Percentiles rank a stretch among this genome's conserved stretches.
phyloP scores from a whole-genome alignment of 2,888 invertebrate genomes.

The Sinohyriopsis cumingii region DNA sequence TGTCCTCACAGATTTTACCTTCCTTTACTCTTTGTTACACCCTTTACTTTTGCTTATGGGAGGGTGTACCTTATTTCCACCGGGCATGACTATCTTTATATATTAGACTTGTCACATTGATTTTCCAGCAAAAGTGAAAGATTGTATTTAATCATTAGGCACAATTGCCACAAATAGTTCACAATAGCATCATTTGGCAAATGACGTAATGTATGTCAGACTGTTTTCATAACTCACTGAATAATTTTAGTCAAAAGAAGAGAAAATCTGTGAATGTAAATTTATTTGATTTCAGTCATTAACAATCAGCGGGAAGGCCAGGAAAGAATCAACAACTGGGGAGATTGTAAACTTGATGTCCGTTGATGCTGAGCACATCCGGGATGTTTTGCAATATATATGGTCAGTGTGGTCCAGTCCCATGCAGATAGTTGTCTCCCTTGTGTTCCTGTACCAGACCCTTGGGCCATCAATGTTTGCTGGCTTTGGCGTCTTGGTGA shows the following conservation, averaged over 20 bases:
- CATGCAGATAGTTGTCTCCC: constrained; percentile 86
- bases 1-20: no score
- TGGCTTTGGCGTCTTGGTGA: constrained; percentile 88
- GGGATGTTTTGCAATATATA: constrained; percentile 59
- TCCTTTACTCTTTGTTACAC: no score
- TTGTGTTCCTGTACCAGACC: constrained; percentile 77
- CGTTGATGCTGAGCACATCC: constrained; percentile 68
- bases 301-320: constrained; percentile 64
- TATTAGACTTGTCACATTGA: no score
- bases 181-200: no score
- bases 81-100: no score
- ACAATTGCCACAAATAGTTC: no score
- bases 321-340: constrained; percentile 67
- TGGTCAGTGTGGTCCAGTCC: constrained; percentile 75
- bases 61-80: no score
- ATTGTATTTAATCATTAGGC: no score
- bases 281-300: constrained; percentile 56
- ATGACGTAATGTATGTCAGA: no score
- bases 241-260: no score
- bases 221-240: background rate
- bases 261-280: background rate
- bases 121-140: no score
- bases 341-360: constrained; percentile 72
- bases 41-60: no score
- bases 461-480: constrained; percentile 87